A percentile compares a stretch with the other conserved stretches of the same genome.
phyloP scores from a whole-genome alignment of 2,888 invertebrate genomes.

The Andrena minutula region DNA sequence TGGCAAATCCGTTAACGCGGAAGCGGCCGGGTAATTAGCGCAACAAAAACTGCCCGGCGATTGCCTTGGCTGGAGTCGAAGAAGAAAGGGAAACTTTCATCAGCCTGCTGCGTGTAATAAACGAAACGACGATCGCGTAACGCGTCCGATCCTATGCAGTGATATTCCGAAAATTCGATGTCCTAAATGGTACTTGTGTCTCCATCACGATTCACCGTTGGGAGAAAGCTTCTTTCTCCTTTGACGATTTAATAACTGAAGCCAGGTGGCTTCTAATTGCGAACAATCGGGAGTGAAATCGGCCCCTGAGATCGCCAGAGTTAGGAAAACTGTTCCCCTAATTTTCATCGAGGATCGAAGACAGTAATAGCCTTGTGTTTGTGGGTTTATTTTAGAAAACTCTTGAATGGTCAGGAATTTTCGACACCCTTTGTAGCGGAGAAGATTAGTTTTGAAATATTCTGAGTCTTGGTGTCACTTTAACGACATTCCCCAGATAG shows the following conservation, averaged over 20 bases:
- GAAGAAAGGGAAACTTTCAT: conserved; percentile 64
- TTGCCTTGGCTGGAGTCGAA: conserved; percentile 27
- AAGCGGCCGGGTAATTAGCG: conserved; percentile 64
- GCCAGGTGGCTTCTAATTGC: conserved; percentile 18
- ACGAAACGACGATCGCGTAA: conserved; percentile 53
- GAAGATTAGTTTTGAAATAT: no score
- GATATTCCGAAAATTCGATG: conserved; percentile 20
- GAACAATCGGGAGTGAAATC: conserved; percentile 60
- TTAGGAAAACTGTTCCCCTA: neutral
- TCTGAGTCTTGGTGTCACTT: no score
- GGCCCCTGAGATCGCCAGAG: neutral
- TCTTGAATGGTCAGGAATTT: no score
- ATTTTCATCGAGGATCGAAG: no score
- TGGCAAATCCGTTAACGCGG: conserved; percentile 55
- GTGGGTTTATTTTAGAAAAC: no score
- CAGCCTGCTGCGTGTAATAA: conserved; percentile 34
- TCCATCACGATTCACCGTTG: conserved; percentile 12
- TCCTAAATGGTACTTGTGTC: neutral
- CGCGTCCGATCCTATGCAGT: conserved; percentile 36
- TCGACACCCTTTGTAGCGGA: no score
- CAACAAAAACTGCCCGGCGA: conserved; percentile 44
- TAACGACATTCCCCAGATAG: no score
- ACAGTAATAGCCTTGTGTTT: no score
- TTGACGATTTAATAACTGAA: conserved; percentile 38
- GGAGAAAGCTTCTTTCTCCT: conserved; percentile 62